phyloP scores from a whole-genome alignment of 1,140 invertebrate species.

The Pomacea maculata region DNA sequence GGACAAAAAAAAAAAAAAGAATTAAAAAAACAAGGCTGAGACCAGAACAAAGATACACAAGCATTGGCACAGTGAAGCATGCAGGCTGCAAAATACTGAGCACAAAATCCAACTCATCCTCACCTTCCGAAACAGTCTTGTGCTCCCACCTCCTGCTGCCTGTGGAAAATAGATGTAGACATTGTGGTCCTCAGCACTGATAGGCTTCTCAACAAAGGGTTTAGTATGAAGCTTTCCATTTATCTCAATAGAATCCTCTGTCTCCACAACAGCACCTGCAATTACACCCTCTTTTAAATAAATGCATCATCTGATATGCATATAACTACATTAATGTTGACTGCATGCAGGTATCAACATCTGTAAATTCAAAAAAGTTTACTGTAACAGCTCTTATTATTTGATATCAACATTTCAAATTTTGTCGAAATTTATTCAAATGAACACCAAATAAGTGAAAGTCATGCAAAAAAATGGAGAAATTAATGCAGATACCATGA shows the following conservation, averaged over 20 bases:
- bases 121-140: slow-evolving; percentile 95
- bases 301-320: not conserved
- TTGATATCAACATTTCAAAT: not conserved
- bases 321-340: not conserved
- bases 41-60: no score
- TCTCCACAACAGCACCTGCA: slow-evolving; percentile 85
- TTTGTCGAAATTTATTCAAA: not conserved
- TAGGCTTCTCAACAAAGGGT: slow-evolving; percentile 98
- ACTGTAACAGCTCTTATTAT: no score
- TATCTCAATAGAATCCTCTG: slow-evolving; percentile 98
- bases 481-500: no score
- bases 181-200: slow-evolving; percentile 99
- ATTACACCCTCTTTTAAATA: not conserved
- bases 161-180: slow-evolving; percentile 99
- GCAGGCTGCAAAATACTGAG: not conserved
- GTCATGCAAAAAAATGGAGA: no score
- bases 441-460: no score
- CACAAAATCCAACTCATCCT: slow-evolving; percentile 26
- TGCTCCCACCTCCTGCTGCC: slow-evolving; percentile 95
- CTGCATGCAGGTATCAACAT: not conserved
- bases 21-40: no score
- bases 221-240: slow-evolving; percentile 98
- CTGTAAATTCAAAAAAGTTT: no score
- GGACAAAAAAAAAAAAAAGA: no score
- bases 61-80: no score